Evolutionary conservation across 1,140 invertebrate genomes (phyloP).

Genomic region (Elysia chlorotica): DNA sequence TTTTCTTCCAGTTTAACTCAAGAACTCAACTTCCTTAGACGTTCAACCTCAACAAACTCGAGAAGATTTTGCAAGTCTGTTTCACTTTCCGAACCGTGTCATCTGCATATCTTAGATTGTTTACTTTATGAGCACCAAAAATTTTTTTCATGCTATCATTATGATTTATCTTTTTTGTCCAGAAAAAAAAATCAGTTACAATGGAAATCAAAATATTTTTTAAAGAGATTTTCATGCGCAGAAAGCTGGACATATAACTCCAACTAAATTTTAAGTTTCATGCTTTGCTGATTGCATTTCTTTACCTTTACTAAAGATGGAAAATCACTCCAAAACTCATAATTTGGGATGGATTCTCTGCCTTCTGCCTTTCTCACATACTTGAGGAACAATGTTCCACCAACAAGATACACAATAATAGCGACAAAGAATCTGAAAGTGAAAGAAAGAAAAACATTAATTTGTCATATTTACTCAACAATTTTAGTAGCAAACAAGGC

Average conservation of each 20-base stretch:
- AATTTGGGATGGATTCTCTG: conserved; percentile 38
- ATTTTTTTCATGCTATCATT: no score
- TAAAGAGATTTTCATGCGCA: not conserved
- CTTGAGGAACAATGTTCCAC: conserved; percentile 38
- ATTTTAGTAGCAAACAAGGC: no score
- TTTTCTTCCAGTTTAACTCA: no score
- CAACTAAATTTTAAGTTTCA: not conserved
- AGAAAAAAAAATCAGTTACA: not conserved
- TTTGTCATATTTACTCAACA: no score
- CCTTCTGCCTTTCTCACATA: conserved; percentile 37
- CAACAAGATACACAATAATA: conserved; percentile 35
- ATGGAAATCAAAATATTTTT: not conserved
- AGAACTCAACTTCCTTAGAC: no score
- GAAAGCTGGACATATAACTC: not conserved
- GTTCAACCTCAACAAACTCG: no score
- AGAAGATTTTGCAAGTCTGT: no score
- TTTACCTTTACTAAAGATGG: conserved; percentile 41
- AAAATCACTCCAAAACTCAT: conserved; percentile 40
- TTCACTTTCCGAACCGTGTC: no score
- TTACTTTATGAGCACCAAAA: not conserved
- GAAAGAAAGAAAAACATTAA: not conserved
- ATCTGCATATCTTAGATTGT: not conserved
- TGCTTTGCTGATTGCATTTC: not conserved
- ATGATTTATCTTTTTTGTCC: no score
- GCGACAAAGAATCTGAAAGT: conserved; percentile 38